A percentile compares a stretch with the other conserved stretches of the same genome.
Evolutionary conservation across 2,888 invertebrate genomes (phyloP).

Genomic region (Parapristionchus giblindavisi): DNA sequence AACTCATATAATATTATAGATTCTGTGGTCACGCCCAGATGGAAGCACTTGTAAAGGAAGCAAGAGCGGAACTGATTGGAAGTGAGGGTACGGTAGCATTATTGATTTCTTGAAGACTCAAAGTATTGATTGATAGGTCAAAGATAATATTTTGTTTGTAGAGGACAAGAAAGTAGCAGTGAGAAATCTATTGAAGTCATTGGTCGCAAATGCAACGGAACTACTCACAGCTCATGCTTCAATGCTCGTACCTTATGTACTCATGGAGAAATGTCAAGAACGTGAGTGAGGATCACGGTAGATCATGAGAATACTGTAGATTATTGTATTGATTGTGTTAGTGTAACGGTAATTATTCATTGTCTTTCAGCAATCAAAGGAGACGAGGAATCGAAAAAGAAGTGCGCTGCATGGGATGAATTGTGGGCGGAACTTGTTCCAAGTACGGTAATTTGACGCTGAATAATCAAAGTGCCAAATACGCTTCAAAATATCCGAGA

Average conservation of each 20-base stretch:
- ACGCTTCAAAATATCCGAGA: neutral
- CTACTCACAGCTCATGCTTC: conserved; percentile 46
- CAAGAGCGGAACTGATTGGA: conserved; percentile 12
- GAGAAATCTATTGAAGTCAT: conserved; percentile 50
- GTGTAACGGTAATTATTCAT: no score
- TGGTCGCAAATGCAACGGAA: conserved; percentile 51
- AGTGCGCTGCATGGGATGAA: conserved; percentile 55
- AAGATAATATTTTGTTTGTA: conserved; percentile 26
- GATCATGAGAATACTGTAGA: neutral
- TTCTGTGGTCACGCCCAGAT: conserved; percentile 48
- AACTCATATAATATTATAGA: neutral
- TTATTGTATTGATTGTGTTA: neutral
- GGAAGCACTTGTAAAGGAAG: conserved; percentile 44
- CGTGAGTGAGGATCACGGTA: conserved; percentile 9
- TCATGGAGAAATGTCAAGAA: conserved; percentile 51
- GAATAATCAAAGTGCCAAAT: no score
- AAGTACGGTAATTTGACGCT: conserved; percentile 32
- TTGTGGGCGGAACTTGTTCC: conserved; percentile 59
- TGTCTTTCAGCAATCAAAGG: conserved; percentile 49
- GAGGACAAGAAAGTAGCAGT: conserved; percentile 51
- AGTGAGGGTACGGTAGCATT: conserved; percentile 30
- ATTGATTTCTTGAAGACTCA: neutral
- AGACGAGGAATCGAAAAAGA: conserved; percentile 48
- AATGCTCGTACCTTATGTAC: conserved; percentile 52
- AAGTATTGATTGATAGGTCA: no score